Conservation (phyloP, 92 coral and sea anemone genomes). For the Meandrina meandrites region DNA sequence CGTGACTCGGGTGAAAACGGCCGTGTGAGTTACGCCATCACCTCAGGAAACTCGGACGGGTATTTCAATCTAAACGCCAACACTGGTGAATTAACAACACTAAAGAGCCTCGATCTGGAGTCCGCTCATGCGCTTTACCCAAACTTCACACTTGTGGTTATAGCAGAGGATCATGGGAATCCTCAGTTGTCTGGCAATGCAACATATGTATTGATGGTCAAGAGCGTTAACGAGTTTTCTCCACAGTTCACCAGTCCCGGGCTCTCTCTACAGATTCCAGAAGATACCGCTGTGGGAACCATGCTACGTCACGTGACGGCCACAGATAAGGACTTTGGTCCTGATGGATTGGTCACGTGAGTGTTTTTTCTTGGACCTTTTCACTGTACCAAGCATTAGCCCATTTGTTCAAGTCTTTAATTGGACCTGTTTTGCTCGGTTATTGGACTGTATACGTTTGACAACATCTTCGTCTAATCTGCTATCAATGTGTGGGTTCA, state of each 20-base stretch:
- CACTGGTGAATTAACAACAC: slow-evolving; percentile 56
- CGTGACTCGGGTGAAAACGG: slow-evolving; percentile 77
- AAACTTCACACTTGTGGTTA: slow-evolving; percentile 59
- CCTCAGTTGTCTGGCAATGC: slow-evolving; percentile 64
- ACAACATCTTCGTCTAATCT: neutral
- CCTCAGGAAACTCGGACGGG: slow-evolving; percentile 59
- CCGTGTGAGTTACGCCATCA: slow-evolving; percentile 61
- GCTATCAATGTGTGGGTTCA: neutral
- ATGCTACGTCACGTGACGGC: slow-evolving; percentile 61
- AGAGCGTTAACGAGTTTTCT: slow-evolving; percentile 70
- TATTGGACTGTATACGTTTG: neutral
- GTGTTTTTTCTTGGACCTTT: neutral
- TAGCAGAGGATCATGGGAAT: slow-evolving; percentile 73
- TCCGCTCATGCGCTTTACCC: slow-evolving; percentile 42
- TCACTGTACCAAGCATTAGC: neutral
- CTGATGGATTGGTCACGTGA: slow-evolving; percentile 73
- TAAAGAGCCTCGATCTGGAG: slow-evolving; percentile 79
- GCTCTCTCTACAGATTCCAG: slow-evolving; percentile 42
- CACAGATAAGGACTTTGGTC: slow-evolving; percentile 73
- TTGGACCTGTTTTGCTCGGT: neutral
- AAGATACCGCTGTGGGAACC: slow-evolving; percentile 61
- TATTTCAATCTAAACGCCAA: slow-evolving; percentile 55
- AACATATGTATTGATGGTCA: slow-evolving; percentile 40
- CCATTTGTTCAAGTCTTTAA: too few species aligned
- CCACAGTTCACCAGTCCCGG: slow-evolving; percentile 52